Evolutionary conservation across 2,113 vertebrate genomes (phyloP).

Genomic region (Chiloscyllium plagiosum): DNA sequence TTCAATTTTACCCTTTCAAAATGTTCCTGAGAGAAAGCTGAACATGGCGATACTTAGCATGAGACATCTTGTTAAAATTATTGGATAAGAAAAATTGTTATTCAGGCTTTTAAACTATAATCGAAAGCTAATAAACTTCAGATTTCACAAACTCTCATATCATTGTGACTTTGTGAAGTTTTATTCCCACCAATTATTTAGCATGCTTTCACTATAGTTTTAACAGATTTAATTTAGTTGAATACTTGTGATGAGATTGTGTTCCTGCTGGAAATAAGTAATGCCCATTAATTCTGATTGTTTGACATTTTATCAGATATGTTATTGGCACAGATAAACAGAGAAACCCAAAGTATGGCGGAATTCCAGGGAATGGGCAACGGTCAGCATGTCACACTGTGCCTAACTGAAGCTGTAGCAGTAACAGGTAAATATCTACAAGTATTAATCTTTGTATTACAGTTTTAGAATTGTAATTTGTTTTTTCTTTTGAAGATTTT

Average conservation of each 20-base stretch:
- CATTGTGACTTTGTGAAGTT: not conserved
- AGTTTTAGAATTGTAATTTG: not conserved
- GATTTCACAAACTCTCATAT: not conserved
- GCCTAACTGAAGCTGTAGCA: constrained; percentile 87
- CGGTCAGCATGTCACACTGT: constrained; percentile 87
- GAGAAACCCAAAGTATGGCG: constrained; percentile 91
- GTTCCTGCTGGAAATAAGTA: not conserved
- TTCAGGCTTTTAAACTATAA: not conserved
- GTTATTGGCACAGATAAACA: constrained; percentile 97
- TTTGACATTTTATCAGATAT: constrained; percentile 58
- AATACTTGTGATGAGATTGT: not conserved
- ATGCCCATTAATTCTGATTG: not conserved
- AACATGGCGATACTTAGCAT: not conserved
- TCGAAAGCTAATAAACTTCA: not conserved
- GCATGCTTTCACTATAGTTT: not conserved
- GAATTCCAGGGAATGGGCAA: constrained; percentile 93
- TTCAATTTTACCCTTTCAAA: not conserved
- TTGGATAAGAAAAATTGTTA: not conserved
- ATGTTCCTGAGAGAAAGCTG: not conserved
- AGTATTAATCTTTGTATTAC: not conserved
- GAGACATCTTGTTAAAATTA: not conserved
- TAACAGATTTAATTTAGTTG: not conserved
- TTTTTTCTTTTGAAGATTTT: not conserved
- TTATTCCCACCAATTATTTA: not conserved
- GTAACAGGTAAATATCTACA: constrained; percentile 70